phyloP scores from a whole-genome alignment of 2,113 vertebrate species.

The Promerops cafer region DNA sequence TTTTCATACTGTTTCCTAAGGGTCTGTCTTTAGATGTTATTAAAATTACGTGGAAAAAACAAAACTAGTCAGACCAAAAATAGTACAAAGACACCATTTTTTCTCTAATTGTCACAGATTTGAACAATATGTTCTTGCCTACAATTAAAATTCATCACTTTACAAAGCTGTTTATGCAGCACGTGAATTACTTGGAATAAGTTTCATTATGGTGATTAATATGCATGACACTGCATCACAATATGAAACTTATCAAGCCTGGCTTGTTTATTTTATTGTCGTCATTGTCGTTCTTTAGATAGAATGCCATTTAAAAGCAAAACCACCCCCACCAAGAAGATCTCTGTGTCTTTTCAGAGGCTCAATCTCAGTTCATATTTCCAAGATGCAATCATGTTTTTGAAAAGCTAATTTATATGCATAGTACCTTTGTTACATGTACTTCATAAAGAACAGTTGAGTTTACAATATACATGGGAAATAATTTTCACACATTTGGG shows the following conservation, averaged over 20 bases:
- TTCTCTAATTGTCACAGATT: neutral
- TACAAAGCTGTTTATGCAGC: conserved; percentile 28
- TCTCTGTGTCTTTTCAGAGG: neutral
- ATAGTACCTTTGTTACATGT: neutral
- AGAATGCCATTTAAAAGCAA: neutral
- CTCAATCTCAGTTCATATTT: neutral
- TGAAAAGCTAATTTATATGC: conserved; percentile 10
- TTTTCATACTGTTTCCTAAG: neutral
- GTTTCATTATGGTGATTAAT: conserved; percentile 53
- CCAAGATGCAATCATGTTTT: neutral
- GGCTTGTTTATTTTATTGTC: conserved; percentile 19
- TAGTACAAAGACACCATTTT: neutral
- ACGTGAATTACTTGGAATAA: conserved; percentile 44
- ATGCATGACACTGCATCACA: conserved; percentile 10
- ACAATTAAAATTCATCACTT: conserved; percentile 22
- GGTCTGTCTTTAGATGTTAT: neutral
- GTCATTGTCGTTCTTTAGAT: neutral
- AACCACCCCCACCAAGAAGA: neutral
- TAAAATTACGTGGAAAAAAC: neutral
- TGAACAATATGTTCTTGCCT: neutral
- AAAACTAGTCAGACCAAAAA: neutral
- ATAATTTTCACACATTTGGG: neutral
- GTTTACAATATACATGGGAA: neutral
- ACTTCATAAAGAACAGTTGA: neutral
- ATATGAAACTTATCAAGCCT: conserved; percentile 29